Conservation (phyloP, 2,888 invertebrate species). For the Andrena trimmerana region DNA sequence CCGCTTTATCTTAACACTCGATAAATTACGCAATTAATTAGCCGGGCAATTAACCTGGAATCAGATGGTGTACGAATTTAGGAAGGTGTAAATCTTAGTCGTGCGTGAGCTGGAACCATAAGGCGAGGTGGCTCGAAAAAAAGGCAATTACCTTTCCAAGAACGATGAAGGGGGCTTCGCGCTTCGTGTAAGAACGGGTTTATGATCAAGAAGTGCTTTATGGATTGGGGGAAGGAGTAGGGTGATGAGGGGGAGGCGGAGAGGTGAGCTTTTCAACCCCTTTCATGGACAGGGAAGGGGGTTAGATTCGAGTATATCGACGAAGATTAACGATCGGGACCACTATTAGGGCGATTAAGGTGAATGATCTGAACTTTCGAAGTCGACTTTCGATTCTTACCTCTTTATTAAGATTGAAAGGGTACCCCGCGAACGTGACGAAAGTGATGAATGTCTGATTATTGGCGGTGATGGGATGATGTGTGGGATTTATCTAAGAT, state of each 20-base stretch:
- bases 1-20: slow-evolving; percentile 79
- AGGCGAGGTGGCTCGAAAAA: slow-evolving; percentile 64
- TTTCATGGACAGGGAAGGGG: slow-evolving; percentile 19
- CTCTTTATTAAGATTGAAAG: slow-evolving; percentile 51
- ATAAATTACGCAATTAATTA: slow-evolving; percentile 84
- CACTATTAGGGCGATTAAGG: slow-evolving; percentile 59
- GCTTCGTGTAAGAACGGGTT: slow-evolving; percentile 68
- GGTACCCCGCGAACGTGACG: not conserved
- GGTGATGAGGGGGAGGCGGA: not conserved
- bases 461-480: not conserved
- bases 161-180: slow-evolving; percentile 49
- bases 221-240: slow-evolving; percentile 24
- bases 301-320: slow-evolving; percentile 50
- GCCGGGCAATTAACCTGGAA: slow-evolving; percentile 80
- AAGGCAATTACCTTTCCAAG: slow-evolving; percentile 70
- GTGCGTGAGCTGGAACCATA: slow-evolving; percentile 81
- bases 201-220: slow-evolving; percentile 66
- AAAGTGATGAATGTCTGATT: slow-evolving; percentile 4
- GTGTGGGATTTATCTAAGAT: not conserved
- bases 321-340: slow-evolving; percentile 63
- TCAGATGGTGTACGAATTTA: slow-evolving; percentile 81
- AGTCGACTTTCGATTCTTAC: slow-evolving; percentile 40
- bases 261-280: slow-evolving; percentile 33
- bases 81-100: slow-evolving; percentile 76
- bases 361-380: slow-evolving; percentile 51